Percentiles rank a stretch among this genome's conserved stretches.
Conservation (phyloP, 2,888 invertebrate species). For the Nesidiocoris tenuis region DNA sequence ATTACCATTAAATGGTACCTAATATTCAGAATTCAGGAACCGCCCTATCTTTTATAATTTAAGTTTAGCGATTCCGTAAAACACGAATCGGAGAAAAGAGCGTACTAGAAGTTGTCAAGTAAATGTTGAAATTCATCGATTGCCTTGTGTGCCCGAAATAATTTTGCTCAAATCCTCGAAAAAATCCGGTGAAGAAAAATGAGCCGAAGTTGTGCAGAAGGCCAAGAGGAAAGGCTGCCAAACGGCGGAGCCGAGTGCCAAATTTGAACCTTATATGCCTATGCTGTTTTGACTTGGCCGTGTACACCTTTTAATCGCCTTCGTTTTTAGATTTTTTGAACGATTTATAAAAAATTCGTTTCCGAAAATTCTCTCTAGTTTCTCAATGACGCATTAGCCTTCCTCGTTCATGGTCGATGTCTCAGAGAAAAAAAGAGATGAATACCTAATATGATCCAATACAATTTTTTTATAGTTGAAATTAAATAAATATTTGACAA, state of each 20-base stretch:
- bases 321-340: conserved; percentile 37
- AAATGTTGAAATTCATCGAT: not conserved
- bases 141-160: not conserved
- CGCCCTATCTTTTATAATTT: too few relatives aligned
- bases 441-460: too few relatives aligned
- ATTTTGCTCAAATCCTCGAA: not conserved
- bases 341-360: not conserved
- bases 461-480: too few relatives aligned
- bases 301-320: conserved; percentile 36
- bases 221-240: conserved; percentile 31
- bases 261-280: conserved; percentile 29
- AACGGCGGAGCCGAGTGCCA: conserved; percentile 18
- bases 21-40: too few relatives aligned
- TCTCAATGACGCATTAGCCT: too few relatives aligned
- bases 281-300: conserved; percentile 34
- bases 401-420: too few relatives aligned
- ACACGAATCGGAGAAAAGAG: too few relatives aligned
- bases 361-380: conserved; percentile 12
- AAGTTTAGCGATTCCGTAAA: too few relatives aligned
- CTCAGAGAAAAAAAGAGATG: too few relatives aligned
- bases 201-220: conserved; percentile 3
- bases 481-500: too few relatives aligned
- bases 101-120: too few relatives aligned
- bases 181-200: conserved; percentile 31
- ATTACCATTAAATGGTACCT: too few relatives aligned